Base-by-base conservation (phyloP, 2,797 vertebrate species). In the Decapterus maruadsi region DNA sequence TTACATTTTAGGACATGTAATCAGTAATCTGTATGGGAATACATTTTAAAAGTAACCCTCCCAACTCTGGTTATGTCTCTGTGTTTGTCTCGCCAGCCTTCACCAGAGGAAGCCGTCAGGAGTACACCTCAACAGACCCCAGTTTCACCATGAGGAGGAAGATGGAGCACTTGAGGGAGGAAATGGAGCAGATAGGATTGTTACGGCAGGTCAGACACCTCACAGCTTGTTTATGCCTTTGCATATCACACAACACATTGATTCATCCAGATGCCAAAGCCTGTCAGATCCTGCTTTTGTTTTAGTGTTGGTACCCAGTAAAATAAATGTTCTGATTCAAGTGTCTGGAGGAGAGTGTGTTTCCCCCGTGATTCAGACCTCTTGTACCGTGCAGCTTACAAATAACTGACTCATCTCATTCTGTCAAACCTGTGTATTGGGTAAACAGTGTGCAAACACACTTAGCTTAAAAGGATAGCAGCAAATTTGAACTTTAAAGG, bases 61-160 rank as follows among this genome's bases (percentile, higher is more conserved):
- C 26, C 26, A 26, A 26, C 26, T 1, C 26, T 26, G 26, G 26
- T 26, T 26, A 26, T 26, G 26, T 26, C 26, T 26, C 26, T 17
- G 1, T 45, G 1, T 72, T 31, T 78, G 1, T 31, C 29, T 12
- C 84, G 74, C 9, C 80, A 99, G 98, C 97, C 63, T 99, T 99
- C 90, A 95, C 94, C 72, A 96, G 96, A 80, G 93, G 88, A 87
- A 96, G 92, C 43, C 96, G 96, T 2, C 97, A 98, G 84, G 97
- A 99, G 75, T 95, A 95, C 20, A 93, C 86, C 53, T 90, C 96
- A 4, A 91, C 94, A 61, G 98, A 99, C 86, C 98, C 98, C 51
- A 97, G 97, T 51, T 99, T 99, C 91, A 99, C 98, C 14, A 99
- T 99, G 95, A 95, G 98, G 88, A 97, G 98, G 93, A 99, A 98